Base-by-base conservation (phyloP, 2,797 vertebrate genomes). In the Falco concolor region DNA sequence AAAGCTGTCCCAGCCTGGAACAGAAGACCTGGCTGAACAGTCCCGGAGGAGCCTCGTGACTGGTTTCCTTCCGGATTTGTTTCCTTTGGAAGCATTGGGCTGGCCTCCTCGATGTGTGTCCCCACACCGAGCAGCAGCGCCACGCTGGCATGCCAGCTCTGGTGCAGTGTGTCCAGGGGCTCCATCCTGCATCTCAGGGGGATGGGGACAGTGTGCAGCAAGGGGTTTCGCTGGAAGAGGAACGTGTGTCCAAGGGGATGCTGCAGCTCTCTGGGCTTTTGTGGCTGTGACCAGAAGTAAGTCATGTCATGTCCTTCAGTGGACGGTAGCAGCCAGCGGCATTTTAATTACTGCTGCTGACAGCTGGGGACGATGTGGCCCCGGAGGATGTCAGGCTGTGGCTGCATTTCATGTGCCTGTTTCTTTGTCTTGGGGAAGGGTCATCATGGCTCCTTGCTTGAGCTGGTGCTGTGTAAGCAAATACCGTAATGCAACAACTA, bases 171-270 rank as follows among this genome's bases (percentile, higher is more conserved):
- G 2, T 52, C 22, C 5, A 3, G 16, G 38, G 56, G 27, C 45
- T 52, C 27, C 22, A 12, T 49, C 53, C 60, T 22, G 21, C 3
- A 0, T 44, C 89, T 30, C 3, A 1, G 6, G 30, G n/a, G 30
- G 25, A 42, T 0, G 1, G 38, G 20, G 40, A 18, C 30, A 24
- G 57, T 1, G 2, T 11, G 20, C 5, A 1, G 2, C 1, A 3
- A 20, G 52, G 8, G 24, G 4, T 27, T 61, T 47, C 1, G 1
- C 25, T 64, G 78, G 44, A 36, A 36, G 25, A 21, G 16, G 59
- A 30, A 14, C 16, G 15, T 53, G 30, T 6, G 32, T 25, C 23
- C 21, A 10, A 19, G 53, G 44, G 49, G 49, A 52, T 24, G 18
- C 18, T 18, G 53, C 47, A 40, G 36, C 30, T 50, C 47, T 18